Base-by-base conservation (phyloP, 2,797 vertebrate genomes). In the Lepilemur septentrionalis region DNA sequence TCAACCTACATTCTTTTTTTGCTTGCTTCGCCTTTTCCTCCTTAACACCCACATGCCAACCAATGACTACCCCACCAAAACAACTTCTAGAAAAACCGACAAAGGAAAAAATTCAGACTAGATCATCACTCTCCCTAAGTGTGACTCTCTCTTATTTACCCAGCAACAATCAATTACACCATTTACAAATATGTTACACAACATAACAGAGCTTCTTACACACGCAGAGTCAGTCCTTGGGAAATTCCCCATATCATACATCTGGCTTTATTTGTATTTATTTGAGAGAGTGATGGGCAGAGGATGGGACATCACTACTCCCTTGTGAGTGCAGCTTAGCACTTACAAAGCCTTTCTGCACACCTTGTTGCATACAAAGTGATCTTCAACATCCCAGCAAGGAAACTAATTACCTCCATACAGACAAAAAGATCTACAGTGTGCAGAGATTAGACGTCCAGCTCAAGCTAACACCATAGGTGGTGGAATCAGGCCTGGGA, bases 161-260 rank as follows among this genome's bases (percentile, higher is more conserved):
- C 80, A 80, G 79, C 38, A 91, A 88, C 35, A 30, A 81, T 55
- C 46, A 65, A 67, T 85, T 28, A 93, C 7, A 72, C n/a, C 65
- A 69, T 61, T 72, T 43, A 75, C 32, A 70, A 41, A 52, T 1
- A 32, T 17, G 2, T 94, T 95, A 84, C 57, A 93, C 88, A 91
- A 95, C 59, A 32, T 0, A 63, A 57, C 73, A 55, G 0, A 20
- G 20, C 35, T 84, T 70, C 41, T 35, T 30, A 76, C 52, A 72
- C 81, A 85, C 5, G 7, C 18, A 79, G 48, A 65, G 61, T 41
- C 38, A 59, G 76, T 61, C 63, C 59, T 57, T 30, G 57, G 94
- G 93, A 94, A 81, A 93, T n/a, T 52, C 48, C 95, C 67, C n/a
- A 0, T n/a, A 30, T 70, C 61, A 96, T 46, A 67, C 85, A 52